Conservation (phyloP, 2,113 vertebrate species). For the Petromus typicus region DNA sequence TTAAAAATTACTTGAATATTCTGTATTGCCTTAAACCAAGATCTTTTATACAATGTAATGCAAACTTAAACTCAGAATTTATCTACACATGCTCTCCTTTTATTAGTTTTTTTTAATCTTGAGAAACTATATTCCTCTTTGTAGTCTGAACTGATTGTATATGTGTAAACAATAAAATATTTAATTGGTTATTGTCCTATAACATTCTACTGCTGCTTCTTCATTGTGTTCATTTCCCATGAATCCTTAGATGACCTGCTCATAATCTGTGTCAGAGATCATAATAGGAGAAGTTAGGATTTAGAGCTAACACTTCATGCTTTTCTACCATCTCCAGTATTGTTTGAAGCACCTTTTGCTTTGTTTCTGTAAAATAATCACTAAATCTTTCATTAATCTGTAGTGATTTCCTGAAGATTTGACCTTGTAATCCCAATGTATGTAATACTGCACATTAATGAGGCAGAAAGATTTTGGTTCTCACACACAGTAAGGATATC, state of each 20-base stretch:
- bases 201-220: neutral
- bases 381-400: neutral
- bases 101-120: neutral
- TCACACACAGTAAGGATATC: neutral
- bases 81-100: neutral
- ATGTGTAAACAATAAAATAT: neutral
- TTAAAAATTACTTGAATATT: neutral
- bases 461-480: neutral
- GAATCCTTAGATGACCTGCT: neutral
- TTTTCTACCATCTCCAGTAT: neutral
- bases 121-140: neutral
- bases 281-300: neutral
- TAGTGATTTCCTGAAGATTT: neutral
- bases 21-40: neutral
- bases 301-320: neutral
- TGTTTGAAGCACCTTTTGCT: neutral
- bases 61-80: neutral
- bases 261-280: neutral
- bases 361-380: neutral
- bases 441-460: neutral
- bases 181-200: neutral
- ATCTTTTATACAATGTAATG: neutral
- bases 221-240: neutral
- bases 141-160: neutral
- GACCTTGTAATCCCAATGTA: neutral